Evolutionary conservation across 2,113 vertebrate species (phyloP), one percentile per base, ranked within the genome.

Genomic region (Cromileptes altivelis): DNA sequence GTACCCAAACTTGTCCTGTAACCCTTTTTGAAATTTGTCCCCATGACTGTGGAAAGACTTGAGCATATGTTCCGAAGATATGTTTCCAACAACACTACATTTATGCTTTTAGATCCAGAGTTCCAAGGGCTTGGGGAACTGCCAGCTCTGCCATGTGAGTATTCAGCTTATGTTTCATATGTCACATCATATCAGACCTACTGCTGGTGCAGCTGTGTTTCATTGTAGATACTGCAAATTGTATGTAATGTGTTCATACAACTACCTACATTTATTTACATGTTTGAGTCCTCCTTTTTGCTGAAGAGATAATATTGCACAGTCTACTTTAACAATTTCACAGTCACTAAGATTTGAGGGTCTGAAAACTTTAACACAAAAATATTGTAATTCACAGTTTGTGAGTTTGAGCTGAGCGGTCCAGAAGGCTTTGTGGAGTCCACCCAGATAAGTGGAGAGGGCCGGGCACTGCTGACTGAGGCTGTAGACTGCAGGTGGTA

Each of bases 401-500:
- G 98, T 96, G 98, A 99, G 82, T 99, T 99, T 97, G 98, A 99
- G 90, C 94, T 97, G 96, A 96, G 94, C 30, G 97, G 98, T 71
- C 96, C 98, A 0, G 98, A 99, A 94, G 98, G 98, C 76, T 96
- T 97, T 81, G 96, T 99, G 78, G 97, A 99, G 82, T 99, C 98
- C 21, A 4, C 94, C 45, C 97, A 98, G 90, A 97, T 99, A 86
- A 72, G 94, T 40, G 96, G 95, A 86, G 97, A 99, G 86, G 94
- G 94, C 81, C 96, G 96, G 88, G 97, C 96, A 47, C 94, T 95
- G 82, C 95, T 94, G 78, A 96, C 94, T 12, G 97, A 99, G 88
- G 98, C 98, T 19, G 97, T 99, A 77, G 98, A 99, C 91, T 99
- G 98, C 95, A 97, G 98, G 91, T 99, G 98, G 98, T 97, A 96